phyloP scores from a whole-genome alignment of 2,888 invertebrate species.

The Gryllus longicercus region DNA sequence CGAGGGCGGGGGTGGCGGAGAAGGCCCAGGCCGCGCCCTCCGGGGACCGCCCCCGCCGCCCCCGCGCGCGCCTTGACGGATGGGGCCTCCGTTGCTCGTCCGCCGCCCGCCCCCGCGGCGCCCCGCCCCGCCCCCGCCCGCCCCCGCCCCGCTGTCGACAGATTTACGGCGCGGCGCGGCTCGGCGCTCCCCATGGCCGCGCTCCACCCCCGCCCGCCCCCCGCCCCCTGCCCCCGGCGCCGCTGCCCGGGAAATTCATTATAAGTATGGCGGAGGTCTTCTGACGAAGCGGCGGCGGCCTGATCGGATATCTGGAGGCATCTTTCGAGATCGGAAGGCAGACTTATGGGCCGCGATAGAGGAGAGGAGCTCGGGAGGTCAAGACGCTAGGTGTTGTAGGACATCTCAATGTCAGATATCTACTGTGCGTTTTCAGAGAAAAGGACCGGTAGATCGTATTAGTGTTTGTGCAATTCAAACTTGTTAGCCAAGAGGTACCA shows the following conservation, averaged over 20 bases:
- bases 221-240: neutral
- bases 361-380: no score
- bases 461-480: no score
- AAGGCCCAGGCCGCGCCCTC: neutral
- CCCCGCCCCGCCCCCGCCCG: constrained; percentile 2
- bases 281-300: neutral
- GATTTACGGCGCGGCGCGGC: constrained; percentile 24
- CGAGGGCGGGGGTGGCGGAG: neutral
- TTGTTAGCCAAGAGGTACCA: no score
- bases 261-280: neutral
- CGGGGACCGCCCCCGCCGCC: constrained; percentile 18
- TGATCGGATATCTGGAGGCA: no score
- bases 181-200: neutral
- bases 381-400: no score
- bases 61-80: constrained; percentile 35
- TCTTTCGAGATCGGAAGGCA: no score
- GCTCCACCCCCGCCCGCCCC: neutral
- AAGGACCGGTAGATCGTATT: no score
- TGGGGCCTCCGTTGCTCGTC: constrained; percentile 28
- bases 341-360: no score
- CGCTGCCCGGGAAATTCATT: neutral
- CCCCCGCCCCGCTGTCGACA: constrained; percentile 22
- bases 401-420: no score
- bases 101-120: constrained; percentile 21
- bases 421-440: no score